Base-by-base conservation (phyloP, 2,888 invertebrate genomes). In the Gnatocerus cornutus region DNA sequence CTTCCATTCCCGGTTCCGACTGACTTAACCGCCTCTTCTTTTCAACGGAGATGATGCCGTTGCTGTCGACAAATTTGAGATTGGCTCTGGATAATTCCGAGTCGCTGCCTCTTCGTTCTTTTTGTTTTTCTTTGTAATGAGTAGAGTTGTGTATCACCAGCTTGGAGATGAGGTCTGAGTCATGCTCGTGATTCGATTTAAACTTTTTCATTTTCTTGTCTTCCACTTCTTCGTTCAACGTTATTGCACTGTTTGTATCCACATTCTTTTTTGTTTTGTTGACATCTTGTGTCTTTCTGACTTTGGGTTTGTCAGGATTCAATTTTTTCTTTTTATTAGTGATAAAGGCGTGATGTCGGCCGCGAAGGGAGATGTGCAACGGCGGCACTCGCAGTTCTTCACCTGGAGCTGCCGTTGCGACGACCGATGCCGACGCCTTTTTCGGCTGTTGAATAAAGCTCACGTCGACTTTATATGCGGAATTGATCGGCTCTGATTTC, bases 311-410 rank as follows among this genome's bases (percentile, higher is more conserved):
- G 27, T 80, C 80, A 4, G 81, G 74, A 71, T 81, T 79, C 12
- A 80, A 55, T 74, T 88, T 87, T 68, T 87, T 86, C 77, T 92
- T 92, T 55, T 92, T 92, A 81, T 92, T 91, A 79, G 91, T 93
- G 76, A 94, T 94, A 52, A 96, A 94, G 41, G 94, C 94, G 0
- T 94, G 93, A 82, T 94, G 95, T 66, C 94, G 89, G 0, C 94
- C 94, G 69, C 95, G 88, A 43, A 96, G 85, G 66, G 95, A 95
- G 78, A 96, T 96, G 83, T 96, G 96, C 70, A 96, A 86, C 0
- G 96, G 96, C 6, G 96, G 96, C 50, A 96, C 96, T 63, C 95
- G 87, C 5, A 93, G 90, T 78, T 94, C 94, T 71, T 93, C 94
- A 1, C 79, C 80, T 5, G 69, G 58, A 1, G 76, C 77, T 3